Evolutionary conservation across 2,113 vertebrate genomes (phyloP).

Genomic region (Istiophorus platypterus): DNA sequence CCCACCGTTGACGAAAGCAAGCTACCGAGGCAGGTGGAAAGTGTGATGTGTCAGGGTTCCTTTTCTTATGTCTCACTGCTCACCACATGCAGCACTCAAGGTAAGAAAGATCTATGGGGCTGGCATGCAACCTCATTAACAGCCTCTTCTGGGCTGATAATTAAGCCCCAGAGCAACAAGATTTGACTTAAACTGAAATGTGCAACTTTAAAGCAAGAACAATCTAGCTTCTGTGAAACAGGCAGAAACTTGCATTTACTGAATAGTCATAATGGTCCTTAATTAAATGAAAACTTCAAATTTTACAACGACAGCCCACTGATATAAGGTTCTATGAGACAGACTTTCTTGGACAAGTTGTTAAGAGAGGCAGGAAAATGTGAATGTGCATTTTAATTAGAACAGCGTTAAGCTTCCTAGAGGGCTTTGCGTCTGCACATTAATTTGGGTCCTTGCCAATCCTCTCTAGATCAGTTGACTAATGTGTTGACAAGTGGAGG

Average conservation of each 20-base stretch:
- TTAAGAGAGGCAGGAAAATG: constrained; percentile 56
- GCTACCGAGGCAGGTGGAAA: constrained; percentile 19
- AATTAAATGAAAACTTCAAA: constrained; percentile 20
- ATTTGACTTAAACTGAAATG: constrained; percentile 4
- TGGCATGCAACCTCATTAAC: neutral
- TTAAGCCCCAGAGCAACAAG: constrained; percentile 1
- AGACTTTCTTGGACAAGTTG: constrained; percentile 51
- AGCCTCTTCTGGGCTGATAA: constrained; percentile 30
- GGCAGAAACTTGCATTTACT: neutral
- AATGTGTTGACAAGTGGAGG: constrained; percentile 75
- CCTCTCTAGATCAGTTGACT: constrained; percentile 74
- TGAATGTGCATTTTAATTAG: constrained; percentile 79
- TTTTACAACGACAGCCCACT: constrained; percentile 25
- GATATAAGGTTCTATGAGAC: constrained; percentile 39
- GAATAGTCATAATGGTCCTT: neutral
- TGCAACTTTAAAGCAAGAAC: constrained; percentile 6
- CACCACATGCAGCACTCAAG: constrained; percentile 16
- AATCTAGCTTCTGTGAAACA: neutral
- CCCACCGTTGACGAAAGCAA: constrained; percentile 1
- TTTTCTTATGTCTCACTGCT: constrained; percentile 28
- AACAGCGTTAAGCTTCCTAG: constrained; percentile 69
- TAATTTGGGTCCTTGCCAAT: constrained; percentile 80
- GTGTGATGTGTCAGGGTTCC: constrained; percentile 11
- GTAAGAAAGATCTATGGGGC: neutral
- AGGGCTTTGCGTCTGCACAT: constrained; percentile 76